Percentiles rank a stretch among this genome's conserved stretches.
These are phyloP conservation scores for Trididemnum nubilum DNA, from an alignment of 23 tunicate species.

Conservation along the genomic window DNA sequence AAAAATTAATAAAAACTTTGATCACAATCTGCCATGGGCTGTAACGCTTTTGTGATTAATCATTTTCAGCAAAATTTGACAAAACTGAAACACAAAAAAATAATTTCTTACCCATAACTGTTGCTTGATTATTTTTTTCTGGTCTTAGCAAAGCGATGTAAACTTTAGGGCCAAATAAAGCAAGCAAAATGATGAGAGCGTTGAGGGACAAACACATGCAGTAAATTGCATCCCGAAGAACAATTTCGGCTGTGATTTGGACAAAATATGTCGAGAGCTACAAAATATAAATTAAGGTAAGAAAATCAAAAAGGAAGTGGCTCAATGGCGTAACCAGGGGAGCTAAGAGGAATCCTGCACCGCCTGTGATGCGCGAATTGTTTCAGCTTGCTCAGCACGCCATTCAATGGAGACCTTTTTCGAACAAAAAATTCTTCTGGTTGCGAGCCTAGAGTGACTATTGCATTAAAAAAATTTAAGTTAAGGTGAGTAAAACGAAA, in stretches of 20 bases:
- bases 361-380: too few species aligned
- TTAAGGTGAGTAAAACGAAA: too few species aligned
- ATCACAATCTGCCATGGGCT: not conserved
- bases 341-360: not conserved
- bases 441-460: too few species aligned
- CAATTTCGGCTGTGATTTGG: constrained; percentile 42
- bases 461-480: too few species aligned
- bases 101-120: constrained; percentile 41
- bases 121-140: constrained; percentile 54
- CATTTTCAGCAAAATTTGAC: not conserved
- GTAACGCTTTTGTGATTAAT: not conserved
- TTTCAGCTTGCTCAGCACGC: too few species aligned
- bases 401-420: too few species aligned
- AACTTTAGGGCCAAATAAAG: constrained; percentile 68
- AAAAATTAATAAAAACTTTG: not conserved
- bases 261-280: constrained; percentile 59
- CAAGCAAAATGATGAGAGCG: constrained; percentile 57
- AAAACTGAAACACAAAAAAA: not conserved
- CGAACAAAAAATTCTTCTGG: too few species aligned
- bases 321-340: not conserved
- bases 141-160: constrained; percentile 70
- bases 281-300: constrained; percentile 5
- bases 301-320: not conserved
- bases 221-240: constrained; percentile 68
- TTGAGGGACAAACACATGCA: constrained; percentile 64